phyloP scores from a whole-genome alignment of 2,888 invertebrate species.

The Byasa hedistus region DNA sequence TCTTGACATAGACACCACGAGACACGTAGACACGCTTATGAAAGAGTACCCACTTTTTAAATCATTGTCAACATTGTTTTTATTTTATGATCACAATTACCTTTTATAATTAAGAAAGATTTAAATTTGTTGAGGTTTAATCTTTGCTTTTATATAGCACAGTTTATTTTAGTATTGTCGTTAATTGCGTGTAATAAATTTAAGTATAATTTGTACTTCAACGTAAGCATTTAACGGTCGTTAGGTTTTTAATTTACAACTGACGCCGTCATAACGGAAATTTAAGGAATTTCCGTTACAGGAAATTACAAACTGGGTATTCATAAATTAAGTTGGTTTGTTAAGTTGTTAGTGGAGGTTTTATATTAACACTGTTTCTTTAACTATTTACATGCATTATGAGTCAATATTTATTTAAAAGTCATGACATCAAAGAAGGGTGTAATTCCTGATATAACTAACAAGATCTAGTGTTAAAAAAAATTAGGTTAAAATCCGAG shows the following conservation, averaged over 20 bases:
- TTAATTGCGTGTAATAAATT: not conserved
- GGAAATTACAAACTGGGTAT: not conserved
- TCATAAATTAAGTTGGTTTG: not conserved
- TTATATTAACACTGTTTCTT: not conserved
- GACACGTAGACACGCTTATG: no score
- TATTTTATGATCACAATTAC: no score
- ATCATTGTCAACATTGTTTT: no score
- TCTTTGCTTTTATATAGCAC: not conserved
- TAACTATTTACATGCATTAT: not conserved
- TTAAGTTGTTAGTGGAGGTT: not conserved
- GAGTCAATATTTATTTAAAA: not conserved
- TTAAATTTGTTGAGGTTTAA: no score
- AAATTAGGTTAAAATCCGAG: no score
- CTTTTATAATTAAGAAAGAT: no score
- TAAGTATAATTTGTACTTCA: not conserved
- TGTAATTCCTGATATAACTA: not conserved
- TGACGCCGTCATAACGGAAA: conserved; percentile 1
- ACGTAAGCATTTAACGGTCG: not conserved
- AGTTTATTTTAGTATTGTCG: not conserved
- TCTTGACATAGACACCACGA: no score
- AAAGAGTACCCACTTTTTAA: no score
- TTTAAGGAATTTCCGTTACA: not conserved
- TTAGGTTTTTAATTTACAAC: conserved; percentile 1
- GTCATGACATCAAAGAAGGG: not conserved
- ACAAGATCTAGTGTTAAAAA: not conserved